A percentile compares a stretch with the other conserved stretches of the same genome.
Evolutionary conservation across 1,140 invertebrate species (phyloP).

Genomic region (Caenorhabditis tropicalis): DNA sequence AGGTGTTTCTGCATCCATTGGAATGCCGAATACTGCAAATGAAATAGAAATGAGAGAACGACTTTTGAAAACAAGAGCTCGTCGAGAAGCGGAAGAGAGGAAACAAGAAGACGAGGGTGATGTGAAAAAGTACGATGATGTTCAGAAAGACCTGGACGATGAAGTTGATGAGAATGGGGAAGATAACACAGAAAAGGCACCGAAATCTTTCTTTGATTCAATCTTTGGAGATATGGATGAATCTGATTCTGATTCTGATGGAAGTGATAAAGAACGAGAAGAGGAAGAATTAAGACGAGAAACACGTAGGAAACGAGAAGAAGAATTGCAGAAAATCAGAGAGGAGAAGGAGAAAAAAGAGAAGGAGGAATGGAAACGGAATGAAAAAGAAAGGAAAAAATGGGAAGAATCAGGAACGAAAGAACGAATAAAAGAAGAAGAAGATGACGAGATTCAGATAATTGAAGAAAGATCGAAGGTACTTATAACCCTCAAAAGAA

Average conservation of each 20-base stretch:
- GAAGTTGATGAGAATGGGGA: background rate
- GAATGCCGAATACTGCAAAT: constrained; percentile 55
- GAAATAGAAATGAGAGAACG: constrained; percentile 50
- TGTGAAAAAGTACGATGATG: background rate
- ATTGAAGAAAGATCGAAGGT: background rate
- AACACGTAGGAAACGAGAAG: background rate
- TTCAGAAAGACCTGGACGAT: background rate
- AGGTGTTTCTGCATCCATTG: constrained; percentile 19
- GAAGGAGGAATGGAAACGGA: background rate
- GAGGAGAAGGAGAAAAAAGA: background rate
- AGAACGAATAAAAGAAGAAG: background rate
- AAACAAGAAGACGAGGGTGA: background rate
- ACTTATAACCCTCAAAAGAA: no score
- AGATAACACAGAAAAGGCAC: background rate
- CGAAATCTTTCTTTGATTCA: constrained; percentile 21
- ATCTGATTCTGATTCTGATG: background rate
- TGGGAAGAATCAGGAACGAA: background rate
- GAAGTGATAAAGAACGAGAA: background rate
- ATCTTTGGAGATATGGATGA: background rate
- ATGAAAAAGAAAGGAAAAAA: background rate
- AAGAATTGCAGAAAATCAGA: background rate
- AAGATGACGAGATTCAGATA: constrained; percentile 14
- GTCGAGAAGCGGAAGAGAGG: background rate
- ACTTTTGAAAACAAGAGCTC: background rate
- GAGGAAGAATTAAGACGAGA: background rate